These are phyloP conservation scores for Araneus ventricosus DNA, from an alignment of 1,140 invertebrate genomes.

Conservation along the genomic window DNA sequence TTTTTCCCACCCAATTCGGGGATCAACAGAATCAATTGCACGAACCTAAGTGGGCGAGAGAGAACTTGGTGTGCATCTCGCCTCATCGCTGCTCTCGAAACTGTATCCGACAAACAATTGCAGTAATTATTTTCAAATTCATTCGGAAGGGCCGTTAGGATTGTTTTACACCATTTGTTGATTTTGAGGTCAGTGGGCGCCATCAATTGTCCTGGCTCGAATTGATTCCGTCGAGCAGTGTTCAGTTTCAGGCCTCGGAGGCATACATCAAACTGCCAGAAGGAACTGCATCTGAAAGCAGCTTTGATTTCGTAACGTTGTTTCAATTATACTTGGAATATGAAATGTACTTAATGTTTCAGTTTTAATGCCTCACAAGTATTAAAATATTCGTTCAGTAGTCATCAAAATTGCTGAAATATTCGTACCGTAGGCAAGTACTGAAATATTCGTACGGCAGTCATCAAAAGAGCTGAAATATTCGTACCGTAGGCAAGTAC, in stretches of 20 bases:
- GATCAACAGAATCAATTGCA: constrained; percentile 46
- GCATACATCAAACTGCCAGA: no score
- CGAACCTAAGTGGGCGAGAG: constrained; percentile 45
- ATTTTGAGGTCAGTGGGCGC: constrained; percentile 52
- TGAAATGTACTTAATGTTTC: no score
- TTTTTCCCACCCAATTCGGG: constrained; percentile 56
- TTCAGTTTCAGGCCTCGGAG: background rate
- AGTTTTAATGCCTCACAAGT: no score
- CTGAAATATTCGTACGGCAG: no score
- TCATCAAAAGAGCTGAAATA: no score
- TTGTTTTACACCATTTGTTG: constrained; percentile 60
- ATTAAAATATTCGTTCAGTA: no score
- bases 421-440: no score
- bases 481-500: no score
- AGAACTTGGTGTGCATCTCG: background rate
- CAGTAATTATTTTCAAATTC: constrained; percentile 55
- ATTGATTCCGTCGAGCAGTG: background rate
- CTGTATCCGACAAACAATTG: constrained; percentile 48
- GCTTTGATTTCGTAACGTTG: no score
- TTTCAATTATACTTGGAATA: no score
- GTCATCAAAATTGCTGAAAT: no score
- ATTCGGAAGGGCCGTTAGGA: constrained; percentile 19
- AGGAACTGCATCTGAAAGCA: background rate
- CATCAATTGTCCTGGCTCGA: background rate
- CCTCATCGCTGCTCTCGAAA: background rate